Conservation (phyloP, 2,797 vertebrate genomes). For the Pseudochaenichthys georgianus region DNA sequence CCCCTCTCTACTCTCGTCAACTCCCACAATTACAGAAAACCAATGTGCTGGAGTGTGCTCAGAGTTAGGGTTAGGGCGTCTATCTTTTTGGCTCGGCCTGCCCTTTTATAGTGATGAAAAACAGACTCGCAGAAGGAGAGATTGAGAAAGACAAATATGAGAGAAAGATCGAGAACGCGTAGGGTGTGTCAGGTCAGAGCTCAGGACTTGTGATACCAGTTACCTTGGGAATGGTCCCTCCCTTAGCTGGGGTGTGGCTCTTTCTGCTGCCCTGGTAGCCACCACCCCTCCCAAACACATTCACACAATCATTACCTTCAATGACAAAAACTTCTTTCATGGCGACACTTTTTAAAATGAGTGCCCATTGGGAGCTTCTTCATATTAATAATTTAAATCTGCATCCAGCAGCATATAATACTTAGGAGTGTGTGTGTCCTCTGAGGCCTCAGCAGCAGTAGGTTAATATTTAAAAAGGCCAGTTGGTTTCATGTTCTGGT, state of each 20-base stretch:
- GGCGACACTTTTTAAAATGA: conserved; percentile 16
- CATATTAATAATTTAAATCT: conserved; percentile 16
- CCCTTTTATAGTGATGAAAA: conserved; percentile 70
- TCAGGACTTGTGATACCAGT: conserved; percentile 73
- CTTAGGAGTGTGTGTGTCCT: conserved; percentile 27
- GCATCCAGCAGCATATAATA: conserved; percentile 2
- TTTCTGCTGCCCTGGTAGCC: conserved; percentile 50
- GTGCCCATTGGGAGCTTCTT: not conserved
- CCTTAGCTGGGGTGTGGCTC: conserved; percentile 73
- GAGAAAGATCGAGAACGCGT: conserved; percentile 15
- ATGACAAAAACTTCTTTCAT: conserved; percentile 16
- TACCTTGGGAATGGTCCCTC: conserved; percentile 82
- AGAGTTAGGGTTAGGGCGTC: conserved; percentile 26
- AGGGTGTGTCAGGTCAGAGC: conserved; percentile 83
- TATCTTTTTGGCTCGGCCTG: conserved; percentile 47
- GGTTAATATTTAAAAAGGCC: conserved; percentile 88
- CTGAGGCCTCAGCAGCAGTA: conserved; percentile 33
- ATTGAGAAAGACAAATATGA: conserved; percentile 36
- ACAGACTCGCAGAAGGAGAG: conserved; percentile 49
- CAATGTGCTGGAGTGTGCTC: conserved; percentile 3
- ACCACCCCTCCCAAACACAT: conserved; percentile 37
- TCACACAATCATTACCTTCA: conserved; percentile 36
- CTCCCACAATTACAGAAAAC: conserved; percentile 46
- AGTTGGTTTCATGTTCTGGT: conserved; percentile 80
- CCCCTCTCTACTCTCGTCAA: conserved; percentile 20